Evolutionary conservation across 2,797 vertebrate genomes (phyloP), one percentile per base, ranked within the genome.

Genomic region (Monodelphis domestica): DNA sequence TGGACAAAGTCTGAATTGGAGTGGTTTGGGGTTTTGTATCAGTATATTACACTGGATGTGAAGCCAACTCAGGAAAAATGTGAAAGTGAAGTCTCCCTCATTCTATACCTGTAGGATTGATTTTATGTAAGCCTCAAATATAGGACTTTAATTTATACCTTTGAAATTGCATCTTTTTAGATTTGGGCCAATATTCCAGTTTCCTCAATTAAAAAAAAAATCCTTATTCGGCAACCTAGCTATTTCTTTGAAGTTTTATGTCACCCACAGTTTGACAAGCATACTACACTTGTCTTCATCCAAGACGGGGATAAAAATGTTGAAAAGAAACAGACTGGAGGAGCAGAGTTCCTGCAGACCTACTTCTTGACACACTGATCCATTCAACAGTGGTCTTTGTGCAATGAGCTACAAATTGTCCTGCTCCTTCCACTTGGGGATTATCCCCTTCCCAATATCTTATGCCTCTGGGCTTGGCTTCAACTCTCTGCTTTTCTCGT

Each of bases 241-340:
- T 15, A 70, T 70, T 70, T 63, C 63, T 38, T 70, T 15, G 12
- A 70, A 70, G n/a, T 17, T 78, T 38, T n/a, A 78, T 45, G 63
- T 78, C 63, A 78, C 63, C 63, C n/a, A 78, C n/a, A 78, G 63
- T 45, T 78, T 78, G 63, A 78, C 63, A 78, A 78, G n/a, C n/a
- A 45, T 78, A 78, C 63, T 45, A 38, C 0, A 38, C 15, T 45
- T 78, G n/a, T 45, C n/a, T 78, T 78, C 6, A 45, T 45, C n/a
- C n/a, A 78, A n/a, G n/a, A 70, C 4, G 2, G 0, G 6, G 7
- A 38, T 78, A 78, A 78, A 78, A 78, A 78, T 45, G 7, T 45
- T 45, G 63, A 21, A 78, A 24, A 78, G n/a, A 78, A 45, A 78
- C 12, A 63, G 17, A 78, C 17, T n/a, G 45, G 17, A 24, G 63